Evolutionary conservation across 2,888 invertebrate species (phyloP), one percentile per base, ranked within the genome.

Genomic region (Perizoma flavofasciatum): DNA sequence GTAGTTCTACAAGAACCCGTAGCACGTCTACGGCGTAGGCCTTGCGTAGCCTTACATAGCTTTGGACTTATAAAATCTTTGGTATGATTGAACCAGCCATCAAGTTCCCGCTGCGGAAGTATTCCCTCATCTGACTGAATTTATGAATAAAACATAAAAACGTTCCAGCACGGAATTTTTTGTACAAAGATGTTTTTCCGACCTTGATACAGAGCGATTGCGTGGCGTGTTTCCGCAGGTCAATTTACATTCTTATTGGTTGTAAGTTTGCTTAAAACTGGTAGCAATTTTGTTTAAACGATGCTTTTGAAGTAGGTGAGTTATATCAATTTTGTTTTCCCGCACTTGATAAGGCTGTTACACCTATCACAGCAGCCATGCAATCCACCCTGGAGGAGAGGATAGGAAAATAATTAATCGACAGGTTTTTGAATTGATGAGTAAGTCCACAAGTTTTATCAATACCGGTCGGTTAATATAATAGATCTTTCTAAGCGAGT

Each of bases 101-200:
- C 8, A 11, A 49, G 5, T 3, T 7, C 41, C 7, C 33, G 33
- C 62, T 62, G 45, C 48, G 45, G 34, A 34, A 51, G 66, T 75
- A 75, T 76, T 77, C 74, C 72, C 72, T 74, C 78, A 75, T 80
- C 79, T 78, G 73, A 74, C 75, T 71, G 72, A 59, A 9, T 65
- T 41, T 68, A 81, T 85, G 84, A 84, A 85, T 85, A 78, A 85
- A 77, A 79, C 81, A 85, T 85, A 51, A 70, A 70, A 53, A 68
- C 70, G 71, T 71, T 72, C 51, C 59, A 59, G 66, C 67, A 70
- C 73, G 74, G 71, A 67, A 78, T 75, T 78, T 73, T 78, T 74
- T 71, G 65, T 70, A 70, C 68, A 67, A 76, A 75, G 69, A 75
- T 75, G 73, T 76, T 74, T 68, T 74, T 68, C 58, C 61, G 65